phyloP scores from a whole-genome alignment of 37 sponge, comb jelly and placozoan genomes.

The Tethya wilhelma region DNA sequence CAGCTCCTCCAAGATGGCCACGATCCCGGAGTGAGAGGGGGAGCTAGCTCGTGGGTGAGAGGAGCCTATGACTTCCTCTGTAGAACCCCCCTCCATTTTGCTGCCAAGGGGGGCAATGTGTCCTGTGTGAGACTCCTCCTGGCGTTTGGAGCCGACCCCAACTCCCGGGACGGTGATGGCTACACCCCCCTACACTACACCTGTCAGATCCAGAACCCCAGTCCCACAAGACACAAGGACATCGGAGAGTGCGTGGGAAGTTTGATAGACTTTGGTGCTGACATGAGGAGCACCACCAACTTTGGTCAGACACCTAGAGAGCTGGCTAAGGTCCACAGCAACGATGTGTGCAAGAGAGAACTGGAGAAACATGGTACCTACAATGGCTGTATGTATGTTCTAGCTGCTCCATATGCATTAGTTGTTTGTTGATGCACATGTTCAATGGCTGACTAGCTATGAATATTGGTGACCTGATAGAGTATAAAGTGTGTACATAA shows the following conservation, averaged over 20 bases:
- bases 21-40: neutral
- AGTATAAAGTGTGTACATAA: too few species aligned
- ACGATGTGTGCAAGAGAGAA: neutral
- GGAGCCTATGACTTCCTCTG: neutral
- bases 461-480: too few species aligned
- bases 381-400: neutral
- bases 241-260: neutral
- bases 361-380: constrained; percentile 1
- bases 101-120: constrained; percentile 31
- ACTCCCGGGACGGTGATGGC: constrained; percentile 51
- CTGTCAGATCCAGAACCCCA: constrained; percentile 19
- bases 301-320: constrained; percentile 9
- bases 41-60: constrained; percentile 6
- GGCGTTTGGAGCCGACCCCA: constrained; percentile 20
- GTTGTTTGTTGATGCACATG: neutral
- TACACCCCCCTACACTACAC: constrained; percentile 54
- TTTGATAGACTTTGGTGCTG: constrained; percentile 15
- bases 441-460: too few species aligned
- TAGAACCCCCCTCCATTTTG: constrained; percentile 40
- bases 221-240: neutral
- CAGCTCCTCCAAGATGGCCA: constrained; percentile 14
- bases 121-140: constrained; percentile 18
- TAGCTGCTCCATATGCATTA: neutral
- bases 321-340: constrained; percentile 1
- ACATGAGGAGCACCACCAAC: neutral